These are phyloP conservation scores for Anticlea derivata DNA, from an alignment of 2,888 invertebrate species.

Conservation along the genomic window DNA sequence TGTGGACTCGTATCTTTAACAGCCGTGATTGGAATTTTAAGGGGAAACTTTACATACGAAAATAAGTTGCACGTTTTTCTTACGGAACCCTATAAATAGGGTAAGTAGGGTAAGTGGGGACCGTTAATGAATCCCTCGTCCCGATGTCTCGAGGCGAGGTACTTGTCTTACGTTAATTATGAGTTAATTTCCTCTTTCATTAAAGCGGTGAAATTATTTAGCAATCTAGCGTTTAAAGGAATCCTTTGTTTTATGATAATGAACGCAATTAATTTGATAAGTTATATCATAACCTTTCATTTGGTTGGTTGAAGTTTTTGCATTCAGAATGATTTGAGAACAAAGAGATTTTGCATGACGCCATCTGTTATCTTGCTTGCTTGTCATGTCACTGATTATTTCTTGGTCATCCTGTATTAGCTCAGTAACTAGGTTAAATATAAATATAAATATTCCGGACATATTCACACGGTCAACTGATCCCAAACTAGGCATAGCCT, in stretches of 20 bases:
- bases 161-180: conserved; percentile 24
- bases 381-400: too few species aligned
- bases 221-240: conserved; percentile 10
- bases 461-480: too few species aligned
- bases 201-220: conserved; percentile 13
- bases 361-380: too few species aligned
- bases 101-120: background rate
- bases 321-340: too few species aligned
- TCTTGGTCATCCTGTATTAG: too few species aligned
- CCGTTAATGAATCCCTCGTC: conserved; percentile 9
- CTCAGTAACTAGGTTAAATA: too few species aligned
- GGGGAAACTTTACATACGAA: too few species aligned
- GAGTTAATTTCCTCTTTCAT: conserved; percentile 24
- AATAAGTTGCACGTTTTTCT: background rate
- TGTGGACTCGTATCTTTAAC: too few species aligned
- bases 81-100: background rate
- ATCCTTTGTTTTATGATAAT: conserved; percentile 18
- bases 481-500: too few species aligned
- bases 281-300: background rate
- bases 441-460: too few species aligned
- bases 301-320: background rate
- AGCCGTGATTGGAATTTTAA: too few species aligned
- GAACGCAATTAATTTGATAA: conserved; percentile 9
- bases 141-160: conserved; percentile 18
- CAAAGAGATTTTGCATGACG: too few species aligned